Conservation (phyloP, 2,113 vertebrate species). For the Corythornis vintsioides region DNA sequence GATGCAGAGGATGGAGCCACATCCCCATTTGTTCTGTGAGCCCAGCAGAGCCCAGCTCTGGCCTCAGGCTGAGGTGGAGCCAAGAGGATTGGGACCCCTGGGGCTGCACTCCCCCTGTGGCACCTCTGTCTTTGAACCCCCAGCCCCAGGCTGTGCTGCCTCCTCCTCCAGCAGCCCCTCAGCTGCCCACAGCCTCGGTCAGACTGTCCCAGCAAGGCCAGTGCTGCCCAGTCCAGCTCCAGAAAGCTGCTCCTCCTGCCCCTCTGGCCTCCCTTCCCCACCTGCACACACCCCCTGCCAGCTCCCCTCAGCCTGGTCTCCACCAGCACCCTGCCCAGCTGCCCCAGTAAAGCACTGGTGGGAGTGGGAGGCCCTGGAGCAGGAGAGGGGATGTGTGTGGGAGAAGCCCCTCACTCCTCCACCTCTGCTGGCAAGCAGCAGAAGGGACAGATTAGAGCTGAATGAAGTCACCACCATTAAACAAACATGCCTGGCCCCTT, state of each 20-base stretch:
- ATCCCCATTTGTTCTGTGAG: fast-evolving
- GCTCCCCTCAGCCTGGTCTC: neutral
- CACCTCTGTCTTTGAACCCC: fast-evolving
- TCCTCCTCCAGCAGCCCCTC: neutral
- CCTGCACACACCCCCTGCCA: neutral
- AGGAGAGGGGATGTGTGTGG: neutral
- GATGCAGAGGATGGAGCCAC: neutral
- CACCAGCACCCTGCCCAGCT: neutral
- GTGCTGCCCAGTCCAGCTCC: too few relatives aligned
- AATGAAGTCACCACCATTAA: slow-evolving; percentile 10
- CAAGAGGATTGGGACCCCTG: neutral
- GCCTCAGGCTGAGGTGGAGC: fast-evolving
- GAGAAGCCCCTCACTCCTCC: neutral
- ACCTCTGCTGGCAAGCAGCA: neutral
- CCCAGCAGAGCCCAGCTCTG: neutral
- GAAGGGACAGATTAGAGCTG: slow-evolving; percentile 17
- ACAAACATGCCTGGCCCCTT: slow-evolving; percentile 37
- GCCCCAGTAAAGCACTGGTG: neutral
- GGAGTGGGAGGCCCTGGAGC: neutral
- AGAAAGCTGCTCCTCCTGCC: neutral
- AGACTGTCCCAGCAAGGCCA: neutral
- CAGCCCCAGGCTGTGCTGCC: neutral
- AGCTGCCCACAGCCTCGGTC: fast-evolving
- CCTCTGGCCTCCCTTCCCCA: neutral
- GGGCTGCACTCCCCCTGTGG: neutral